phyloP scores from a whole-genome alignment of 92 coral and sea anemone species.

The Muricea muricata region DNA sequence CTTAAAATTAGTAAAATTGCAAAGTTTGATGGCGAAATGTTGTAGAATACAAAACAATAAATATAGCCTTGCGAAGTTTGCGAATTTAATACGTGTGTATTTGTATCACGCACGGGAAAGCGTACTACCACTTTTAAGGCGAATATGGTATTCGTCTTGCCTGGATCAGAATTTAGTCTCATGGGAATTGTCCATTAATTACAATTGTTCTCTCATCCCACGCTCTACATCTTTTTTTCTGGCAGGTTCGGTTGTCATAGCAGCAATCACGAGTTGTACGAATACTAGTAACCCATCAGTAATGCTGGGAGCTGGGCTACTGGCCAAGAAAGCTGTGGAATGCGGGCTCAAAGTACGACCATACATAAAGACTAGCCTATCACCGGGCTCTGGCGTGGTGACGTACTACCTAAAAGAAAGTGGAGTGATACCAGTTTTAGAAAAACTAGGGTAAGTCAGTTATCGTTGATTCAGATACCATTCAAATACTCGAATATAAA shows the following conservation, averaged over 20 bases:
- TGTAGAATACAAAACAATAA: no score
- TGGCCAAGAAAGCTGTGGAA: constrained; percentile 94
- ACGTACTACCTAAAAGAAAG: constrained; percentile 94
- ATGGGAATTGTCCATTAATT: no score
- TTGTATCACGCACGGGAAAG: no score
- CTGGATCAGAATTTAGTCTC: no score
- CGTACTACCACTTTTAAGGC: no score
- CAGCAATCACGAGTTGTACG: constrained; percentile 98
- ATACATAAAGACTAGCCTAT: constrained; percentile 89
- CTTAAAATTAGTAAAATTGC: no score
- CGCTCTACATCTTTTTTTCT: not conserved
- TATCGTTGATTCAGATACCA: no score
- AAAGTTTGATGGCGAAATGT: no score
- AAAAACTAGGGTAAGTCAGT: constrained; percentile 81
- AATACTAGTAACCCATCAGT: constrained; percentile 99
- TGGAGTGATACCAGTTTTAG: constrained; percentile 90
- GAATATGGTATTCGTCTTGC: no score
- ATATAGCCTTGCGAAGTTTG: no score
- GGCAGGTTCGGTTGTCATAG: constrained; percentile 92
- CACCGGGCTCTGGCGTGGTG: constrained; percentile 98
- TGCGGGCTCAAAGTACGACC: constrained; percentile 82
- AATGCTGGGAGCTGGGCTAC: constrained; percentile 95
- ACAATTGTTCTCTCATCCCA: not conserved
- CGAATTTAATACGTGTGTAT: no score
- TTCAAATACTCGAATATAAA: no score